phyloP scores from a whole-genome alignment of 2,113 vertebrate species.

The Sminthopsis crassicaudata region DNA sequence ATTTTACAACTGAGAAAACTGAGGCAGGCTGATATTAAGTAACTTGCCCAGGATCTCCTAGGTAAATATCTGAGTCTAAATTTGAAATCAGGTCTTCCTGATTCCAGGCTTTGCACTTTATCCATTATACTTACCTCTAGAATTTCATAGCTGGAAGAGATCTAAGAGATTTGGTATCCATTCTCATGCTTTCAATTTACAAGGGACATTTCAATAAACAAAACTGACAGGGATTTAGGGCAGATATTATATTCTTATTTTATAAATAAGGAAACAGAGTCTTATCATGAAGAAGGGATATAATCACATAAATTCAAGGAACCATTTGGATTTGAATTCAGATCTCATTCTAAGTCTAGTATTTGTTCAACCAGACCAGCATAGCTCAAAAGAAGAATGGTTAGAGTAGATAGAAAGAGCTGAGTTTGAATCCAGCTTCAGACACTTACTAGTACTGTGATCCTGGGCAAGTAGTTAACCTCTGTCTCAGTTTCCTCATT shows the following conservation, averaged over 20 bases:
- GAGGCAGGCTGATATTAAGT: background rate
- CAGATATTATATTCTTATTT: background rate
- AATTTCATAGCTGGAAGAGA: background rate
- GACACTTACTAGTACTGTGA: background rate
- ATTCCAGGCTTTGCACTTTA: background rate
- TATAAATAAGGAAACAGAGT: background rate
- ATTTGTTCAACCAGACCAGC: background rate
- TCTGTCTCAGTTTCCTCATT: background rate
- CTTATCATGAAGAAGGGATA: background rate
- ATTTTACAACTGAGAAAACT: background rate
- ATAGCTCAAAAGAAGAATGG: background rate
- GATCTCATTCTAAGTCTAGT: background rate
- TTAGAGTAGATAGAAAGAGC: background rate
- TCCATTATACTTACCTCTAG: background rate
- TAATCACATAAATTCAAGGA: background rate
- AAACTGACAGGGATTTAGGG: background rate
- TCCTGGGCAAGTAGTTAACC: background rate
- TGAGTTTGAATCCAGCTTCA: background rate
- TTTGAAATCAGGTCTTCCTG: background rate
- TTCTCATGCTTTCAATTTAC: background rate
- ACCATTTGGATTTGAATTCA: background rate
- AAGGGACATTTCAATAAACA: background rate
- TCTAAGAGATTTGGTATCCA: background rate
- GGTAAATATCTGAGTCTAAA: background rate
- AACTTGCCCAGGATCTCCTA: background rate